Conservation (phyloP, 2,888 invertebrate species). For the Eudemis profundana region DNA sequence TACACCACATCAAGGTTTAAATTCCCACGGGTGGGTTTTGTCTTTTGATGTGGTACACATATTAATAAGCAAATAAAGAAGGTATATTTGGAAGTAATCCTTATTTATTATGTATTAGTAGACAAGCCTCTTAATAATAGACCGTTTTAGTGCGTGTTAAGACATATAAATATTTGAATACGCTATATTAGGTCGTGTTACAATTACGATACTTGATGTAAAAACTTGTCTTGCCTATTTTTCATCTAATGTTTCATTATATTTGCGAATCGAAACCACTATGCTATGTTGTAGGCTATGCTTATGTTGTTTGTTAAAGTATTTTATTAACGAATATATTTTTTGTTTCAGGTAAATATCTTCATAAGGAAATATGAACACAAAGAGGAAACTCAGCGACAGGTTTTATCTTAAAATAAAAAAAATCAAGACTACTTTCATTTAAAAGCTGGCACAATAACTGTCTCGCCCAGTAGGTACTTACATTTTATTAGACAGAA, state of each 20-base stretch:
- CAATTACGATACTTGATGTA: not conserved
- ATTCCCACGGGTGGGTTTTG: not conserved
- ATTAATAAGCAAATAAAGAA: not conserved
- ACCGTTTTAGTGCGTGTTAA: not conserved
- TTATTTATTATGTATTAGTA: not conserved
- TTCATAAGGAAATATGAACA: not conserved
- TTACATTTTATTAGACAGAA: constrained; percentile 20
- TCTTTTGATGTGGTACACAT: not conserved
- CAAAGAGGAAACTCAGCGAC: not conserved
- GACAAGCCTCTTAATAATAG: not conserved
- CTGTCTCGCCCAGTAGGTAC: not conserved
- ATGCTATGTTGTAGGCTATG: no score
- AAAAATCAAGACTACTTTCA: not conserved
- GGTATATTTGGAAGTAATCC: not conserved
- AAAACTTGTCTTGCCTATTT: not conserved
- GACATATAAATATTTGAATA: not conserved
- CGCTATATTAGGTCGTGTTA: not conserved
- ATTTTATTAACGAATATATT: not conserved
- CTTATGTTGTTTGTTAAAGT: not conserved
- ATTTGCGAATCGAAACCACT: not conserved
- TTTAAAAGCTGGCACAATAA: not conserved
- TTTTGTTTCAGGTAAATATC: constrained; percentile 36
- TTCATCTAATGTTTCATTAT: not conserved
- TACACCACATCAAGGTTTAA: not conserved
- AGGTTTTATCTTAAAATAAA: not conserved